Base-by-base conservation (phyloP, 2,113 vertebrate species). In the Prolemur simus region DNA sequence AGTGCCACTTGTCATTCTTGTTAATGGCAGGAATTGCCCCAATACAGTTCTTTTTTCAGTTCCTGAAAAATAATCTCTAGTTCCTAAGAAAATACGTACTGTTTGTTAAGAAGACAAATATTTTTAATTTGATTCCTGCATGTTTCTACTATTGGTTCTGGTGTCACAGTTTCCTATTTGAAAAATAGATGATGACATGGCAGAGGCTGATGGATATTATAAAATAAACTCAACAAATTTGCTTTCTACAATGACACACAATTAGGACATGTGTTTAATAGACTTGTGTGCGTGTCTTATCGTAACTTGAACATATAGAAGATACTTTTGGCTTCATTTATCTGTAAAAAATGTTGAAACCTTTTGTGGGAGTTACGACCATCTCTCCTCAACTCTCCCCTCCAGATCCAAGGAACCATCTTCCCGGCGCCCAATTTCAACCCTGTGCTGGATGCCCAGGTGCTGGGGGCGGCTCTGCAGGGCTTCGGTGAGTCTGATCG, bases 371-470 rank as follows among this genome's bases (percentile, higher is more conserved):
- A 91, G n/a, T 91, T 27, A 42, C 0, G 34, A 4, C 1, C 64
- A 1, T 47, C 2, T 47, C 60, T 96, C 27, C 89, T 95, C 69
- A 10, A 73, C 68, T 93, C 54, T 93, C 95, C 85, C 54, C 85
- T 71, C 37, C 96, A 98, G 98, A 97, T 91, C 14, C 98, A 99
- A 97, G 99, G 98, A 89, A 99, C 98, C 0, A 98, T 99, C 95
- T 97, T 99, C 80, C 98, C 99, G 0, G 96, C 98, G 97, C 98
- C 98, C 0, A 98, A 97, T 96, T 99, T 98, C 97, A 98, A 99
- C 76, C 98, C 99, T 11, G 0, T 98, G 71, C 97, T 97, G 95
- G 99, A 99, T 95, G 99, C 99, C 18, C 98, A 99, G 83, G 39
- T 98, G 89, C 88, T 99, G 34, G 98, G 97, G 11, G 98, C 98